These are phyloP conservation scores for Petrolisthes manimaculis DNA, from an alignment of 2,888 invertebrate genomes.

Conservation along the genomic window DNA sequence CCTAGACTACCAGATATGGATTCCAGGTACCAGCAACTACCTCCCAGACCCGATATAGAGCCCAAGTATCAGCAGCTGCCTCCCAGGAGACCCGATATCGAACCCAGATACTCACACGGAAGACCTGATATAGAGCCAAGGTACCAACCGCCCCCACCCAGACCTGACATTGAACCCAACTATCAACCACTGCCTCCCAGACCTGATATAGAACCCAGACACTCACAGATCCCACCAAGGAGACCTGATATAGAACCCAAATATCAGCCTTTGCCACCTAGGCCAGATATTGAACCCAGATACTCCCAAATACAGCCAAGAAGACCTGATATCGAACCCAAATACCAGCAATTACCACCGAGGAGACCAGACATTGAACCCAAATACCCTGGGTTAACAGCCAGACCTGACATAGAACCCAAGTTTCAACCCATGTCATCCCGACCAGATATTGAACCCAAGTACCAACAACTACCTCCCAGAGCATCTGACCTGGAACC, in stretches of 20 bases:
- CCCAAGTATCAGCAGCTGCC: constrained; percentile 30
- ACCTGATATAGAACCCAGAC: constrained; percentile 54
- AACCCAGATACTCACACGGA: constrained; percentile 51
- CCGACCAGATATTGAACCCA: constrained; percentile 29
- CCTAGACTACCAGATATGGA: constrained; percentile 42
- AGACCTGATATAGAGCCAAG: constrained; percentile 54
- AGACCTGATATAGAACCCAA: constrained; percentile 53
- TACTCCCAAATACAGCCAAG: constrained; percentile 37
- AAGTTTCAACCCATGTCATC: constrained; percentile 12
- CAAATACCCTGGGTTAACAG: constrained; percentile 17
- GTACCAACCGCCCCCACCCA: constrained; percentile 49
- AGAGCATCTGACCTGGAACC: constrained; percentile 38
- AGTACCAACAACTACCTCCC: constrained; percentile 39
- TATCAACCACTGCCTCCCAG: constrained; percentile 47
- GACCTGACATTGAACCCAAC: constrained; percentile 52
- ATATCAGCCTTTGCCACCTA: constrained; percentile 28
- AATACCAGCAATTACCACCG: constrained; percentile 35
- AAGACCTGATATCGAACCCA: constrained; percentile 37
- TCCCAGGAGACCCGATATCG: constrained; percentile 33
- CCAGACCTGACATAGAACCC: constrained; percentile 38
- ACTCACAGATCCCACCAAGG: constrained; percentile 44
- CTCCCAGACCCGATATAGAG: constrained; percentile 39
- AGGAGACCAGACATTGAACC: constrained; percentile 36
- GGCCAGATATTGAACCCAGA: constrained; percentile 37
- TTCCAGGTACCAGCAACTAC: constrained; percentile 46